These are phyloP conservation scores for Masticophis lateralis DNA, from an alignment of 2,797 vertebrate genomes.

Conservation along the genomic window DNA sequence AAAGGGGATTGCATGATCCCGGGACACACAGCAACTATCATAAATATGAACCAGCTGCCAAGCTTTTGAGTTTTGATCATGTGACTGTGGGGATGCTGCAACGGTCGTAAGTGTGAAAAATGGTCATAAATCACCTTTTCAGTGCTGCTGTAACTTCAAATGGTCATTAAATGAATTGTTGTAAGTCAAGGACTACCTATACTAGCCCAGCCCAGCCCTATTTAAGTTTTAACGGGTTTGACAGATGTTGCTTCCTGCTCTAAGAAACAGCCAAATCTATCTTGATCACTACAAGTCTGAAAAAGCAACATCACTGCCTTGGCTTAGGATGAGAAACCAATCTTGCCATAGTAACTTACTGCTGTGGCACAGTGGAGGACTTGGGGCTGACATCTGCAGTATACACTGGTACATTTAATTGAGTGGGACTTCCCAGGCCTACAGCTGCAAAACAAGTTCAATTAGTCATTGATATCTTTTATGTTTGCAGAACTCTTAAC, in stretches of 20 bases:
- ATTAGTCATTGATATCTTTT: not conserved
- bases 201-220: not conserved
- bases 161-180: too few relatives aligned
- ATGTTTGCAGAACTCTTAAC: not conserved
- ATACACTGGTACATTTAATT: not conserved
- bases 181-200: too few relatives aligned
- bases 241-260: not conserved
- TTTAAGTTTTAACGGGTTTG: not conserved
- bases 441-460: not conserved
- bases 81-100: too few relatives aligned
- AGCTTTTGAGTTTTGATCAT: too few relatives aligned
- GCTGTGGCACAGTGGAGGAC: not conserved
- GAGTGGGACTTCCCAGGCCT: not conserved
- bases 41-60: too few relatives aligned
- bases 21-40: too few relatives aligned
- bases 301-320: not conserved
- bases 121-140: too few relatives aligned
- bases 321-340: too few relatives aligned
- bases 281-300: not conserved
- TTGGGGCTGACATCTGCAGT: not conserved
- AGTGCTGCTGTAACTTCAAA: too few relatives aligned
- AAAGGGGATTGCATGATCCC: too few relatives aligned
- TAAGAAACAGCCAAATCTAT: not conserved
- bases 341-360: not conserved
- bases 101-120: too few relatives aligned